These are phyloP conservation scores for Tadarida brasiliensis DNA, from an alignment of 2,797 vertebrate genomes.

Conservation along the genomic window DNA sequence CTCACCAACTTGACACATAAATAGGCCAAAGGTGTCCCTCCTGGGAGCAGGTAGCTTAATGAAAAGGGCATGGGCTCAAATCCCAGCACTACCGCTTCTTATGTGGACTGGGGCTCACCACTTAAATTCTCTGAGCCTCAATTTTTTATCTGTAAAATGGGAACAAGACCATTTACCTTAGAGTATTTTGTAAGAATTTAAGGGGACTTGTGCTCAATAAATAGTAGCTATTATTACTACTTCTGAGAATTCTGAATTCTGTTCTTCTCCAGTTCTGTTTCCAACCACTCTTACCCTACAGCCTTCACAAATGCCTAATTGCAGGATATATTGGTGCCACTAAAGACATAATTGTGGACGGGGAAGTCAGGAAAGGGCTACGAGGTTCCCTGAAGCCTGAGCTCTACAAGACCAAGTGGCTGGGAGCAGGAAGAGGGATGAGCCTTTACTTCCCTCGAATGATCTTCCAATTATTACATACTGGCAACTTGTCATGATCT, in stretches of 20 bases:
- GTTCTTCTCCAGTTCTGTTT: neutral
- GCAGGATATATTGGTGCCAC: neutral
- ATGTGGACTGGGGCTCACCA: neutral
- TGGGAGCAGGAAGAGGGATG: neutral
- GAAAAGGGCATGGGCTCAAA: neutral
- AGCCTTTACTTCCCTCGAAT: neutral
- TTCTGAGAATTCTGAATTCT: neutral
- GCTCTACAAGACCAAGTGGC: neutral
- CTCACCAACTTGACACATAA: neutral
- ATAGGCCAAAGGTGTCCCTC: neutral
- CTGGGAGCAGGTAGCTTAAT: neutral
- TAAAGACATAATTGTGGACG: neutral
- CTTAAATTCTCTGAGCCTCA: neutral
- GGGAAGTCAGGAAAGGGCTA: neutral
- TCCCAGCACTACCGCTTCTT: neutral
- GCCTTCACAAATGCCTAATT: neutral
- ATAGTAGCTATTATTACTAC: neutral
- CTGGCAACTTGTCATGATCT: neutral
- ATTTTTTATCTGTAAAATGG: neutral
- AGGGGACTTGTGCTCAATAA: neutral
- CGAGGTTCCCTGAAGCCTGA: neutral
- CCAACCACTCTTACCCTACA: neutral
- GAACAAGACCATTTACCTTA: neutral
- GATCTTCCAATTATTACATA: neutral
- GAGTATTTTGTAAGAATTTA: conserved; percentile 6